These are phyloP conservation scores for Nephrotoma appendiculata DNA, from an alignment of 2,888 invertebrate genomes.

Conservation along the genomic window DNA sequence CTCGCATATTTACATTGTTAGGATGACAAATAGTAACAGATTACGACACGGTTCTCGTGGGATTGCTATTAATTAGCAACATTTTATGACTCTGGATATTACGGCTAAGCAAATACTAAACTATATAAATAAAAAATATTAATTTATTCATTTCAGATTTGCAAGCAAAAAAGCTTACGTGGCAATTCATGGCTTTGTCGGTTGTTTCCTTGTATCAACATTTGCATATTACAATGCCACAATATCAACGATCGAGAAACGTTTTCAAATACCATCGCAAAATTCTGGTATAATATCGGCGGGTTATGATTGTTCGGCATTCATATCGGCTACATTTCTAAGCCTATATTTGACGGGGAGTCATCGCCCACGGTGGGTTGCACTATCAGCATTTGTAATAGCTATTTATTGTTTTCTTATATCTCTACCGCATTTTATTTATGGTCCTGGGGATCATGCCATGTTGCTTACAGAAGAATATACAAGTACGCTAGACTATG, in stretches of 20 bases:
- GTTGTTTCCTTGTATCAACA: constrained; percentile 42
- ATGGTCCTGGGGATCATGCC: background rate
- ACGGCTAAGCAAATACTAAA: too few relatives aligned
- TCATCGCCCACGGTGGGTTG: background rate
- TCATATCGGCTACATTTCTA: constrained; percentile 41
- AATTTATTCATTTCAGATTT: constrained; percentile 18
- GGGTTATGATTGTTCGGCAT: constrained; percentile 48
- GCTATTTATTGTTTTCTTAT: constrained; percentile 2
- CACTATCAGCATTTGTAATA: background rate
- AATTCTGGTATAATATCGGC: constrained; percentile 46
- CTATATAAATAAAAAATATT: background rate
- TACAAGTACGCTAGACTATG: background rate
- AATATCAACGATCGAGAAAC: constrained; percentile 29
- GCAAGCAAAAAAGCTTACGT: constrained; percentile 46
- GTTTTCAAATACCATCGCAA: constrained; percentile 46
- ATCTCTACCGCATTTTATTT: background rate
- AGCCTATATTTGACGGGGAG: constrained; percentile 42
- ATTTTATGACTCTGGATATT: too few relatives aligned
- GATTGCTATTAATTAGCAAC: too few relatives aligned
- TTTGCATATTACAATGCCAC: constrained; percentile 46
- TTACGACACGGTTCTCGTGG: too few relatives aligned
- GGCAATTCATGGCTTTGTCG: constrained; percentile 40
- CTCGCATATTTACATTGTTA: too few relatives aligned
- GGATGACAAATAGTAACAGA: too few relatives aligned
- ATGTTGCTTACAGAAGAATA: background rate